Percentiles rank a stretch among this genome's conserved stretches.
Conservation (phyloP, 2,113 vertebrate genomes). For the Eclectus roratus region DNA sequence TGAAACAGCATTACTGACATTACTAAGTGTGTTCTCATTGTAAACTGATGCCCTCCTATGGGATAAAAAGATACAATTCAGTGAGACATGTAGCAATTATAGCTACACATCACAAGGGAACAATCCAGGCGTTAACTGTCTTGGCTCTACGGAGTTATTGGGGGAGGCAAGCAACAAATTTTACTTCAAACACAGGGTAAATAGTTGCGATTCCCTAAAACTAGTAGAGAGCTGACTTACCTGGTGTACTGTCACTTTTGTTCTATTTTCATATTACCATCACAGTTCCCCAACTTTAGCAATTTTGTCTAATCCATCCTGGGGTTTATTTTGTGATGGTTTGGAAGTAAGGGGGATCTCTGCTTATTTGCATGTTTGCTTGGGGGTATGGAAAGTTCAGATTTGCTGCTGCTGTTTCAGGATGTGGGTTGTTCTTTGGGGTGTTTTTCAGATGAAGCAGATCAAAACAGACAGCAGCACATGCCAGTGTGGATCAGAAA, state of each 20-base stretch:
- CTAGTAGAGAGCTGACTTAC: neutral
- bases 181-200: neutral
- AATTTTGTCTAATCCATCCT: neutral
- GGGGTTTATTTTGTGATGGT: neutral
- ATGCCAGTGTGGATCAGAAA: neutral
- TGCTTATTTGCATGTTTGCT: neutral
- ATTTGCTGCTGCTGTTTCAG: neutral
- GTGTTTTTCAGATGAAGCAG: neutral
- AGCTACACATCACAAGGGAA: neutral
- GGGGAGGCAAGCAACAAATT: neutral
- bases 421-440: neutral
- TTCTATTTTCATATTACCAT: neutral
- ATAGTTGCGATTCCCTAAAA: neutral
- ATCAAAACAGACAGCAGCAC: neutral
- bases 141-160: neutral
- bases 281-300: neutral
- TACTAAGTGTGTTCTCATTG: neutral
- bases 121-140: neutral
- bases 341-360: neutral
- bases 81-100: neutral
- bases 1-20: neutral
- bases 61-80: slow-evolving; percentile 11
- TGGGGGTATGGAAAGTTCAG: neutral
- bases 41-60: slow-evolving; percentile 5
- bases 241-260: neutral